Percentiles rank a stretch among this genome's conserved stretches.
Conservation (phyloP, 1,140 invertebrate species). For the Trichonephila inaurata region DNA sequence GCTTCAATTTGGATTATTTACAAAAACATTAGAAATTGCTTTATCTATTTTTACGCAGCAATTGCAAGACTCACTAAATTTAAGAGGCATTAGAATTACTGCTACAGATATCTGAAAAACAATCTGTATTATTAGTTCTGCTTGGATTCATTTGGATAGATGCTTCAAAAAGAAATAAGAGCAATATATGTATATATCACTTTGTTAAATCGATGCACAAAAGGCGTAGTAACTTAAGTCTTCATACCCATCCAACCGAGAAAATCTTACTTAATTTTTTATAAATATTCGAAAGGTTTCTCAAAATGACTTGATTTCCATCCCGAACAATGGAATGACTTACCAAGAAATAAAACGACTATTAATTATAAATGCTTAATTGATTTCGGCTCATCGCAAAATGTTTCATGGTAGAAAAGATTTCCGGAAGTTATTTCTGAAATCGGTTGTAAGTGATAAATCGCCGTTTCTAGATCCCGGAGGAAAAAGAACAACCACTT, state of each 20-base stretch:
- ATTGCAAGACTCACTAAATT: not conserved
- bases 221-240: slow-evolving; percentile 39
- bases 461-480: not conserved
- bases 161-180: not conserved
- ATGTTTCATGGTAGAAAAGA: slow-evolving; percentile 69
- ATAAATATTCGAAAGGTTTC: not conserved
- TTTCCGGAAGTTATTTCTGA: slow-evolving; percentile 58
- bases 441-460: slow-evolving; percentile 68
- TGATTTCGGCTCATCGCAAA: slow-evolving; percentile 39
- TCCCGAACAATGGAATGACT: slow-evolving; percentile 41
- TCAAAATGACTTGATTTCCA: slow-evolving; percentile 26
- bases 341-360: slow-evolving; percentile 46
- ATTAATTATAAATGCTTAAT: slow-evolving; percentile 70
- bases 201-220: not conserved
- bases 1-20: too few relatives aligned
- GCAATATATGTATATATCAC: not conserved
- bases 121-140: slow-evolving; percentile 12
- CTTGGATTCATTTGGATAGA: slow-evolving; percentile 16
- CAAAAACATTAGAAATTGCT: too few relatives aligned
- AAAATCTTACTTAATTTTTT: slow-evolving; percentile 36
- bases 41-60: too few relatives aligned
- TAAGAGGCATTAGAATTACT: not conserved
- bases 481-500: slow-evolving; percentile 3
- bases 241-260: not conserved
- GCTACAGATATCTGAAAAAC: slow-evolving; percentile 17